Conservation (phyloP, 2,113 vertebrate species). For the Meleagris gallopavo region DNA sequence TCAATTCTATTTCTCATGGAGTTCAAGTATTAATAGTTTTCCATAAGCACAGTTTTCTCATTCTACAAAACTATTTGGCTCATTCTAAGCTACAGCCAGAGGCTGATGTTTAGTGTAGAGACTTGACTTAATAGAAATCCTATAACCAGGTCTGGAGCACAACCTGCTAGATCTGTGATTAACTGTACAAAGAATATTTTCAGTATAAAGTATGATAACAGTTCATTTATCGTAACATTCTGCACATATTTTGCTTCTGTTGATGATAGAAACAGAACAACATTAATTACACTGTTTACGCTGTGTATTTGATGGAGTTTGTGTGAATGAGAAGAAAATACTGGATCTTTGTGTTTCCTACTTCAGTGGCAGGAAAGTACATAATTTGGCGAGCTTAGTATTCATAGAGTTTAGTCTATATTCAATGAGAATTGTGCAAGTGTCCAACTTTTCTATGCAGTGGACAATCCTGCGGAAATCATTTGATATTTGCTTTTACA, state of each 20-base stretch:
- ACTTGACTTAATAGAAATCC: background rate
- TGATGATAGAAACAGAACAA: background rate
- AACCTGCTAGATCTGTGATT: background rate
- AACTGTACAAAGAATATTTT: background rate
- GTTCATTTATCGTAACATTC: background rate
- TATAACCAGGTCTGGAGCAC: background rate
- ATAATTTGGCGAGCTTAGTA: background rate
- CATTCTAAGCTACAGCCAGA: background rate
- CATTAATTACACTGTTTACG: background rate
- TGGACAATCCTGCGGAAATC: background rate
- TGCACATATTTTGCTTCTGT: background rate
- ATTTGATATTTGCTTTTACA: background rate
- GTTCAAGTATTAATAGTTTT: background rate
- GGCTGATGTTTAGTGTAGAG: background rate
- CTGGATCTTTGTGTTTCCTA: background rate
- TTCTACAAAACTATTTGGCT: fast-evolving
- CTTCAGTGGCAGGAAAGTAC: fast-evolving
- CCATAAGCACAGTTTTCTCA: background rate
- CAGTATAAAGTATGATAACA: background rate
- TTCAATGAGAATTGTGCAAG: background rate
- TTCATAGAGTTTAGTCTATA: background rate
- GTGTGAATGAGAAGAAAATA: background rate
- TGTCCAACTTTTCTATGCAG: background rate
- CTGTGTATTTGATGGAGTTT: fast-evolving
- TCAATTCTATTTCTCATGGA: background rate